phyloP scores from a whole-genome alignment of 2,888 invertebrate genomes.

The Amorpha juglandis region DNA sequence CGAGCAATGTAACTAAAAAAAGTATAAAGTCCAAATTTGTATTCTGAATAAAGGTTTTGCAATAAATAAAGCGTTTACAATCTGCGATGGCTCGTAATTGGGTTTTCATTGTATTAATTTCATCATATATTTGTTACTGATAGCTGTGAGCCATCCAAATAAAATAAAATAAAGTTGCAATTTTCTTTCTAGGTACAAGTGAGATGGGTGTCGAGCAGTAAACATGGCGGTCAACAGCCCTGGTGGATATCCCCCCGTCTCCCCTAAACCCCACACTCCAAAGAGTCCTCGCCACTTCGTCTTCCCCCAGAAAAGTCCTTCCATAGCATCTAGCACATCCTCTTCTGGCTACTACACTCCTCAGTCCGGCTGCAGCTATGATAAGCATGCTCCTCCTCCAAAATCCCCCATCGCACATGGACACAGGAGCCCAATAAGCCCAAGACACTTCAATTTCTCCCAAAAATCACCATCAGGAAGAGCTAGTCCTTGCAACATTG shows the following conservation, averaged over 20 bases:
- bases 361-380: conserved; percentile 80
- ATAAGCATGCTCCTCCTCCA: conserved; percentile 73
- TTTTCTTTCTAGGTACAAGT: conserved; percentile 64
- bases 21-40: background rate
- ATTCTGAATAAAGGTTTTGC: background rate
- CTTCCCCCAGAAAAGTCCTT: conserved; percentile 82
- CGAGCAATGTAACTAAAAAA: background rate
- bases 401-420: conserved; percentile 82
- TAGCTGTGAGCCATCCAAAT: too few relatives aligned
- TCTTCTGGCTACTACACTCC: conserved; percentile 84
- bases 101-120: too few relatives aligned
- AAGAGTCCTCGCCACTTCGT: conserved; percentile 84
- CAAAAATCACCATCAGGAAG: conserved; percentile 76
- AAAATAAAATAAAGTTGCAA: conserved; percentile 31
- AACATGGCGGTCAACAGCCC: conserved; percentile 85
- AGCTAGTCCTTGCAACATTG: conserved; percentile 72
- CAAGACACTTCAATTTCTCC: conserved; percentile 85
- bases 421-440: conserved; percentile 84
- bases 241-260: conserved; percentile 82
- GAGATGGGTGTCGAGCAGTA: conserved; percentile 59
- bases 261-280: conserved; percentile 82
- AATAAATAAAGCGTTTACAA: too few relatives aligned
- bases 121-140: background rate
- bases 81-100: too few relatives aligned
- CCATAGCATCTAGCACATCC: conserved; percentile 80